Conservation (phyloP, 2,888 invertebrate species). For the Meghimatium bilineatum region DNA sequence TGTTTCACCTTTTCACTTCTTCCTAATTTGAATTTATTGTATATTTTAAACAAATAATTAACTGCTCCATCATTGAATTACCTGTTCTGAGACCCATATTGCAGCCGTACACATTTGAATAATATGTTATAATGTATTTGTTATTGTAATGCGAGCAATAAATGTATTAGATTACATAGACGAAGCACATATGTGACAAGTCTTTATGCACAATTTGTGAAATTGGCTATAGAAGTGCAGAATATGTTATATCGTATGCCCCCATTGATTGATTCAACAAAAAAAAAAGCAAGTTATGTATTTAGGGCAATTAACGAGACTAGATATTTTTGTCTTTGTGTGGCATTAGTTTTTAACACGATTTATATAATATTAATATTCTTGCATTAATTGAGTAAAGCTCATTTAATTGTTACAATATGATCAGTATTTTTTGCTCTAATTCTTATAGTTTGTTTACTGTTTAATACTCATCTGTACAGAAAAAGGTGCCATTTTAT, state of each 20-base stretch:
- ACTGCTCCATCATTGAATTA: not conserved
- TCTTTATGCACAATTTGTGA: not conserved
- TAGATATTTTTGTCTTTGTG: not conserved
- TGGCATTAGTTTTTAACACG: no score
- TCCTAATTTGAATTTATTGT: not conserved
- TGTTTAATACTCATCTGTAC: no score
- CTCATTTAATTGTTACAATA: no score
- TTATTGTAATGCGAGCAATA: not conserved
- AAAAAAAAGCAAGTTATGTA: not conserved
- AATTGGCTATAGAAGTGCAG: not conserved
- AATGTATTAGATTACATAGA: not conserved
- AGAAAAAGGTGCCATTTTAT: no score
- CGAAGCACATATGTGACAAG: not conserved
- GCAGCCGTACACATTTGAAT: not conserved
- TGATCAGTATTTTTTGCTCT: no score
- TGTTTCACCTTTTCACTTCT: not conserved
- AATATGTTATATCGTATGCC: not conserved
- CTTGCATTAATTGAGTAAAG: no score
- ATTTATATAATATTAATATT: no score
- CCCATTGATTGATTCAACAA: not conserved
- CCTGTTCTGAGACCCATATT: not conserved
- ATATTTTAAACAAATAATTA: not conserved
- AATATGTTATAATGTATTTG: not conserved
- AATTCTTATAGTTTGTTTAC: no score
- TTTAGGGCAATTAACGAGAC: not conserved